These are phyloP conservation scores for Linyphia triangularis DNA, from an alignment of 2,888 invertebrate species.

Conservation along the genomic window DNA sequence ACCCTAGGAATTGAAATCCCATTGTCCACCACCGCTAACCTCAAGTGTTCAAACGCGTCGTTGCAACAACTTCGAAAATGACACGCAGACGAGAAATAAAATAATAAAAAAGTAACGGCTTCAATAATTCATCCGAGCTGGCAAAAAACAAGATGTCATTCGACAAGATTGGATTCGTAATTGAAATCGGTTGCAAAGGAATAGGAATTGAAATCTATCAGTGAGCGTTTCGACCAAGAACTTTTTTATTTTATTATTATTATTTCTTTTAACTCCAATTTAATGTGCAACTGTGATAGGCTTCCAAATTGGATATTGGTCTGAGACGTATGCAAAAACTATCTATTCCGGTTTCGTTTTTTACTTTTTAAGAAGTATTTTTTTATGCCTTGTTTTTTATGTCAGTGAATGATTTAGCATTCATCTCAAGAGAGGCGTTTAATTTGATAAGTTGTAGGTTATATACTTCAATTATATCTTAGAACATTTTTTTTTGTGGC, in stretches of 20 bases:
- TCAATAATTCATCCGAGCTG: background rate
- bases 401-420: too few species aligned
- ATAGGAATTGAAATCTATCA: constrained; percentile 22
- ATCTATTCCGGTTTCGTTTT: too few species aligned
- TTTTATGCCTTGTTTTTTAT: too few species aligned
- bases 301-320: constrained; percentile 1
- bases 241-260: too few species aligned
- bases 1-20: background rate
- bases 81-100: background rate
- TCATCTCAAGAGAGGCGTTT: too few species aligned
- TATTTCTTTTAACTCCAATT: background rate
- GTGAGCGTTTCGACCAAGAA: too few species aligned
- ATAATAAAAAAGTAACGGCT: background rate
- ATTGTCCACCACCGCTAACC: background rate
- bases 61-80: background rate
- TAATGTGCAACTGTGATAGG: background rate
- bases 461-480: too few species aligned
- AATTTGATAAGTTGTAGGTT: too few species aligned
- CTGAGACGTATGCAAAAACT: background rate
- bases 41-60: background rate
- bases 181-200: constrained; percentile 26
- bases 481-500: too few species aligned
- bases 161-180: constrained; percentile 4
- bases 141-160: constrained; percentile 4
- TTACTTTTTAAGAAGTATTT: too few species aligned